Evolutionary conservation across 2,888 invertebrate genomes (phyloP).

Genomic region (Heliconius cydno): DNA sequence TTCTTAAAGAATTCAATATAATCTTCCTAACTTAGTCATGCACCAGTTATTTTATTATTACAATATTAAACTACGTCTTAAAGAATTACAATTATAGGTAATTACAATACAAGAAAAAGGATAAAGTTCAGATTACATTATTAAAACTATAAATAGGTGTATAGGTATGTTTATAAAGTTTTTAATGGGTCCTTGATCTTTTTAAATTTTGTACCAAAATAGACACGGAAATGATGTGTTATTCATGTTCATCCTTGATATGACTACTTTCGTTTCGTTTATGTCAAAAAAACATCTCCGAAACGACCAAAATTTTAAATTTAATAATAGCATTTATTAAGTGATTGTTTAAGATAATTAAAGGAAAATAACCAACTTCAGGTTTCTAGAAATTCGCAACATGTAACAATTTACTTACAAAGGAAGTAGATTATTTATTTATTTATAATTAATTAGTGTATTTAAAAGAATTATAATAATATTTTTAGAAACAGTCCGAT

Average conservation of each 20-base stretch:
- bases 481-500: no score
- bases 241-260: constrained; percentile 21
- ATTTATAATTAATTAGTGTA: background rate
- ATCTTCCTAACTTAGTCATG: background rate
- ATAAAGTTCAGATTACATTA: constrained; percentile 17
- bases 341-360: background rate
- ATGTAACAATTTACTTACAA: no score
- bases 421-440: background rate
- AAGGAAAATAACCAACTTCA: background rate
- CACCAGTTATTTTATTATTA: background rate
- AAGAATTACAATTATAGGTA: background rate
- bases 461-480: background rate
- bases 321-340: background rate
- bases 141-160: constrained; percentile 8
- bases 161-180: constrained; percentile 20
- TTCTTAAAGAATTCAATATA: background rate
- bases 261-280: constrained; percentile 12
- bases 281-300: constrained; percentile 1
- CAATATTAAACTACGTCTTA: background rate
- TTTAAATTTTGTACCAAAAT: constrained; percentile 5
- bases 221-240: constrained; percentile 15
- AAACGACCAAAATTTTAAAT: background rate
- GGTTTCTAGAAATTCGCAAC: background rate
- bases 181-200: constrained; percentile 24
- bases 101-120: background rate